A percentile compares a stretch with the other conserved stretches of the same genome.
These are phyloP conservation scores for Plagodis dolabraria DNA, from an alignment of 2,888 invertebrate species.

Conservation along the genomic window DNA sequence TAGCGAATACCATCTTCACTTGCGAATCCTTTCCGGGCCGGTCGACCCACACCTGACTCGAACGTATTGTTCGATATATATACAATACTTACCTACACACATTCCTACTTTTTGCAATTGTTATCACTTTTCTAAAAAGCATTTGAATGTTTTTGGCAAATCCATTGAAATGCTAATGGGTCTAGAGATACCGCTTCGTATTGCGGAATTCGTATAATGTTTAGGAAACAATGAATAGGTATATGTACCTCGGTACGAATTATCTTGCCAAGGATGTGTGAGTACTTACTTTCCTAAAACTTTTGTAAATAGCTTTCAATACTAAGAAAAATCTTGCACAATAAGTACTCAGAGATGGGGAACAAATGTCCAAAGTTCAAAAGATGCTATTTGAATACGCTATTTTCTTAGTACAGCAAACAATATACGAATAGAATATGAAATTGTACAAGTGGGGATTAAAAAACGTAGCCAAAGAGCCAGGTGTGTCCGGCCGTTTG, in stretches of 20 bases:
- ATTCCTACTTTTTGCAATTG: conserved; percentile 34
- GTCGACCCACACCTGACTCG: conserved; percentile 55
- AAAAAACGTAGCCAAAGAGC: conserved; percentile 52
- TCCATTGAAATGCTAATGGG: conserved; percentile 37
- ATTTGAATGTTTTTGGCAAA: conserved; percentile 30
- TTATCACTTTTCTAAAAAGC: conserved; percentile 37
- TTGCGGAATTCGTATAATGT: conserved; percentile 25
- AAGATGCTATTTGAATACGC: conserved; percentile 33
- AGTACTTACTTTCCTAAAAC: background rate
- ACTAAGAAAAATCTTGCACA: conserved; percentile 23
- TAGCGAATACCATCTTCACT: conserved; percentile 46
- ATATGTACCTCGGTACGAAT: too few relatives aligned
- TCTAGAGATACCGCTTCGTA: conserved; percentile 42
- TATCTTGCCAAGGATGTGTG: background rate
- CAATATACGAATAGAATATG: conserved; percentile 14
- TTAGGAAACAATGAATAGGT: conserved; percentile 25
- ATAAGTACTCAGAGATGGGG: background rate
- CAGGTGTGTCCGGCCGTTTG: conserved; percentile 74
- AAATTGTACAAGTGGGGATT: conserved; percentile 38
- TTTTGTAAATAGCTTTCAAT: background rate
- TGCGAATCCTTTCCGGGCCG: conserved; percentile 43
- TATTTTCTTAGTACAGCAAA: conserved; percentile 23
- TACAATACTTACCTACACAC: conserved; percentile 26
- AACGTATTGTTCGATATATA: conserved; percentile 37
- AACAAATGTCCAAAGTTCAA: background rate